phyloP scores from a whole-genome alignment of 2,888 invertebrate genomes.

The Agrochola lota region DNA sequence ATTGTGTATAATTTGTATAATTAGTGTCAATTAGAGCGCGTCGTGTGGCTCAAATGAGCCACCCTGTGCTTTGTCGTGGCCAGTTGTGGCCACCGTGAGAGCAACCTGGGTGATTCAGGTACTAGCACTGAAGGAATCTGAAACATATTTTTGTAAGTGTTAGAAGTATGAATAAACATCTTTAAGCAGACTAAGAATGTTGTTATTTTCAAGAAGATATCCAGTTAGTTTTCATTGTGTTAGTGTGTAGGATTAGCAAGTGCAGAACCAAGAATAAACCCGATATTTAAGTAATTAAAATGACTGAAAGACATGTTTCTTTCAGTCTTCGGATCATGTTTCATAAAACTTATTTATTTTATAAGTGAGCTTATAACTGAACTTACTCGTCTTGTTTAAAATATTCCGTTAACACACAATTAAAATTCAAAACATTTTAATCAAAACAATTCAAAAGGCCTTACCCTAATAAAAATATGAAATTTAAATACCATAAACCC shows the following conservation, averaged over 20 bases:
- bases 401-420: not conserved
- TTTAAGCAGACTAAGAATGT: not conserved
- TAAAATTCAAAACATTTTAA: slow-evolving; percentile 37
- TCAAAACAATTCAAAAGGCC: slow-evolving; percentile 36
- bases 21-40: slow-evolving; percentile 44
- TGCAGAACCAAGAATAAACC: too few species aligned
- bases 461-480: slow-evolving; percentile 54
- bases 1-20: slow-evolving; percentile 48
- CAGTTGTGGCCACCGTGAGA: slow-evolving; percentile 20
- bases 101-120: not conserved
- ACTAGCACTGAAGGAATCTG: not conserved
- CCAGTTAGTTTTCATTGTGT: not conserved
- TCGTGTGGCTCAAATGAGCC: slow-evolving; percentile 51
- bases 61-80: slow-evolving; percentile 34
- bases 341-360: not conserved
- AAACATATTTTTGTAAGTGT: not conserved
- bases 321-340: not conserved
- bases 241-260: not conserved
- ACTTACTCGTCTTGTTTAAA: not conserved
- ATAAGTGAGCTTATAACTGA: not conserved
- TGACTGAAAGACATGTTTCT: too few species aligned
- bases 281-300: too few species aligned
- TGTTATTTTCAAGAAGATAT: not conserved
- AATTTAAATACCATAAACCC: slow-evolving; percentile 51
- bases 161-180: not conserved